These are phyloP conservation scores for Mormyrops attenuatus DNA, from an alignment of 2,797 vertebrate genomes.

Conservation along the genomic window DNA sequence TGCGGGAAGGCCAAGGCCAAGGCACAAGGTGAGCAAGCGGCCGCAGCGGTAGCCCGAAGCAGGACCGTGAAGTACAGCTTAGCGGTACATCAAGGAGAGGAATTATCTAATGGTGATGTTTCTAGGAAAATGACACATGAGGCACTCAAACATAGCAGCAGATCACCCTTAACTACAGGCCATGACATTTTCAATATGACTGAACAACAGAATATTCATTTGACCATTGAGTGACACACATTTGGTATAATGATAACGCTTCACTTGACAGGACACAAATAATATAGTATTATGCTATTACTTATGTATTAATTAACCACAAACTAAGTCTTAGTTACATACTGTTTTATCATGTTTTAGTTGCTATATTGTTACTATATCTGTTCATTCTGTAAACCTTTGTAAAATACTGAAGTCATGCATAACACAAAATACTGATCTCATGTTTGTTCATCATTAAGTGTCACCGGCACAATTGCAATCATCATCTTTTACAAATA, in stretches of 20 bases:
- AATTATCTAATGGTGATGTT: background rate
- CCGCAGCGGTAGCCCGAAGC: too few relatives aligned
- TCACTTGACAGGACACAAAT: too few relatives aligned
- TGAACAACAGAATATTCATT: background rate
- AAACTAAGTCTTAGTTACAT: too few relatives aligned
- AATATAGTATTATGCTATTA: too few relatives aligned
- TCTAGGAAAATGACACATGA: background rate
- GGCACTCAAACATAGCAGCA: background rate
- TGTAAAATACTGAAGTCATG: background rate
- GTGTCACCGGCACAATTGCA: background rate
- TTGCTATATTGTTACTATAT: background rate
- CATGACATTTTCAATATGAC: background rate
- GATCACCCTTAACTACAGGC: background rate
- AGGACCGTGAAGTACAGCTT: background rate
- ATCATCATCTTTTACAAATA: background rate
- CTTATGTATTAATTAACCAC: too few relatives aligned
- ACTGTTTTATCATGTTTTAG: background rate
- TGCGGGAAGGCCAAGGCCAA: slow-evolving; percentile 91
- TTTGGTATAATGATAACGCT: background rate
- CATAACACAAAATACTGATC: background rate
- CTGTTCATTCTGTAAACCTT: background rate
- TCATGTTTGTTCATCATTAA: background rate
- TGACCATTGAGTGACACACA: background rate
- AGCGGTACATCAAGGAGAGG: background rate
- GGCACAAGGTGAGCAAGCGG: slow-evolving; percentile 71